A percentile compares a stretch with the other conserved stretches of the same genome.
phyloP scores from a whole-genome alignment of 2,113 vertebrate genomes.

The Phaethon lepturus region DNA sequence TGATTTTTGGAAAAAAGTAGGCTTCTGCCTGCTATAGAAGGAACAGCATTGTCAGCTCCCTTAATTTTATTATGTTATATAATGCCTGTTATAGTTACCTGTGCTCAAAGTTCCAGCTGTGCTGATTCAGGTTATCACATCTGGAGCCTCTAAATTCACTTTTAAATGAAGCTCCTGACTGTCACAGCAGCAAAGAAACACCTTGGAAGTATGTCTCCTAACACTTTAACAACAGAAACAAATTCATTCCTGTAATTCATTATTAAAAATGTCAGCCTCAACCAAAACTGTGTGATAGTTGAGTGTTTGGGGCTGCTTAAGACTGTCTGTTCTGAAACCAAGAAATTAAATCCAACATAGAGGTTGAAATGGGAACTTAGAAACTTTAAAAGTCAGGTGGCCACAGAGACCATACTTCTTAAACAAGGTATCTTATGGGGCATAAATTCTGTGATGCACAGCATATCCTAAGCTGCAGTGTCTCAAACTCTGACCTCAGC shows the following conservation, averaged over 20 bases:
- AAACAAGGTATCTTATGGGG: not conserved
- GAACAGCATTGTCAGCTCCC: not conserved
- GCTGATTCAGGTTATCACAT: not conserved
- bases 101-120: not conserved
- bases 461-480: not conserved
- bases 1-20: not conserved
- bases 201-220: not conserved
- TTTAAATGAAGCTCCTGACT: not conserved
- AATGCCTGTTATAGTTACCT: not conserved
- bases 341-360: not conserved
- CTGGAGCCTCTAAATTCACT: not conserved
- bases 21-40: not conserved
- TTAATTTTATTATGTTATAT: not conserved
- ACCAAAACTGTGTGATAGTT: not conserved
- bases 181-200: not conserved
- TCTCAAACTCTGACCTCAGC: not conserved
- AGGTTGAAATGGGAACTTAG: not conserved
- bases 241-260: not conserved
- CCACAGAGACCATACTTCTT: not conserved
- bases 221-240: not conserved
- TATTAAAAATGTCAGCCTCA: not conserved
- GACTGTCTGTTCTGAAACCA: not conserved
- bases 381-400: not conserved
- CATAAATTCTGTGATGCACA: not conserved
- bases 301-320: not conserved